These are phyloP conservation scores for Lagria hirta DNA, from an alignment of 2,888 invertebrate species.

Conservation along the genomic window DNA sequence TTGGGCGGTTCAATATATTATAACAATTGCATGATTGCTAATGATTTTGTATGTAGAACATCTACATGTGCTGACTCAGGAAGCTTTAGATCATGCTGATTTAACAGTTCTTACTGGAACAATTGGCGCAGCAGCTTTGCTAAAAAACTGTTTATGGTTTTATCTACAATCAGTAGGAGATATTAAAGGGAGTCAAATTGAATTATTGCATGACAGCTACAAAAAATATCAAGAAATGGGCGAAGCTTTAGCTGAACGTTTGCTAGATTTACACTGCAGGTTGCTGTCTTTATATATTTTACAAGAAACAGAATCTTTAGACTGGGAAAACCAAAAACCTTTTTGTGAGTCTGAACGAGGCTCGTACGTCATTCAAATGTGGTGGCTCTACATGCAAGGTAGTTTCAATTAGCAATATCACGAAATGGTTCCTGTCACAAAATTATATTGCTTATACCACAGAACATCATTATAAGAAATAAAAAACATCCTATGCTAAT, in stretches of 20 bases:
- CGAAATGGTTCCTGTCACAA: too few relatives aligned
- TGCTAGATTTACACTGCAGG: conserved; percentile 78
- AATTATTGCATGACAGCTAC: conserved; percentile 58
- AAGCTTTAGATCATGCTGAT: conserved; percentile 83
- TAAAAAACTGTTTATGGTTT: conserved; percentile 77
- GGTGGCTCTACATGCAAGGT: conserved; percentile 88
- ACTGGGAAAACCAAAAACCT: conserved; percentile 67
- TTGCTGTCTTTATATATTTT: conserved; percentile 76
- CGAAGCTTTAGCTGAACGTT: conserved; percentile 79
- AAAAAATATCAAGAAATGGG: conserved; percentile 81
- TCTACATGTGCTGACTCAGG: conserved; percentile 76
- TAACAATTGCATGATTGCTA: too few relatives aligned
- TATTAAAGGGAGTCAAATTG: conserved; percentile 33
- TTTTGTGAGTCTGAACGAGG: conserved; percentile 75
- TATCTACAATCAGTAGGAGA: conserved; percentile 64
- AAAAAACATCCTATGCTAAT: too few relatives aligned
- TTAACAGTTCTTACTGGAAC: conserved; percentile 78
- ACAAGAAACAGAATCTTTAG: conserved; percentile 78
- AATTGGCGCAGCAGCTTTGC: conserved; percentile 75
- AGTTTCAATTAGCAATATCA: conserved; percentile 17
- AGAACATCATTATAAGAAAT: too few relatives aligned
- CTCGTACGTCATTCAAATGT: conserved; percentile 82
- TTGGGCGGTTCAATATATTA: too few relatives aligned
- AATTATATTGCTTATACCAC: too few relatives aligned
- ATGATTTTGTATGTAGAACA: conserved; percentile 59